Conservation (phyloP, 2,113 vertebrate genomes). For the Oryzias javanicus region DNA sequence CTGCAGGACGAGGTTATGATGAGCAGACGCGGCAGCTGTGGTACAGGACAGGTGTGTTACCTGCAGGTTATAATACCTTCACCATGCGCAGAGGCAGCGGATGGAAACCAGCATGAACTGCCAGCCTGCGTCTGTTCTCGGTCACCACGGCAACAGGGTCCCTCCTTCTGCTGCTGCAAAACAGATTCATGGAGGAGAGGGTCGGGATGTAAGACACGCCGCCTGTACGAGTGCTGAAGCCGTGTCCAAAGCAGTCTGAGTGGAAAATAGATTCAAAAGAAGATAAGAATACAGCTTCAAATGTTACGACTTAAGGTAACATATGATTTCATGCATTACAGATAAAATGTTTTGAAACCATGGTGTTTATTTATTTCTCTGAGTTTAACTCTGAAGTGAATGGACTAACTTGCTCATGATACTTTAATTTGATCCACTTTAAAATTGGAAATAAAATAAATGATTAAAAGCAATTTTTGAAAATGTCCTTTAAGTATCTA, state of each 20-base stretch:
- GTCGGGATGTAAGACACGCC: constrained; percentile 87
- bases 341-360: too few relatives aligned
- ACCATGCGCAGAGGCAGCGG: constrained; percentile 75
- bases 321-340: too few relatives aligned
- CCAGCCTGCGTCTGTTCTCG: constrained; percentile 87
- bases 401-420: too few relatives aligned
- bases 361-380: too few relatives aligned
- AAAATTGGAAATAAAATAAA: too few relatives aligned
- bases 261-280: rapidly evolving
- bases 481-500: too few relatives aligned
- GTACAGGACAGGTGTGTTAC: background rate
- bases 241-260: constrained; percentile 83
- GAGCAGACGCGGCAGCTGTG: background rate
- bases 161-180: constrained; percentile 83
- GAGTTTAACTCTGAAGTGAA: too few relatives aligned
- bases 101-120: constrained; percentile 82
- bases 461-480: too few relatives aligned
- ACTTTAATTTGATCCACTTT: too few relatives aligned
- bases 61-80: constrained; percentile 77
- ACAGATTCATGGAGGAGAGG: constrained; percentile 89
- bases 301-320: background rate
- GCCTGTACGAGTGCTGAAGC: constrained; percentile 89
- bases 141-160: constrained; percentile 82
- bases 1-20: constrained; percentile 55
- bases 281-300: background rate